These are phyloP conservation scores for rat (Rattus norvegicus) DNA, from an alignment of 2,113 vertebrate species.

Conservation along the genomic window GRCr8 NC_086019.1:201608501-201609000, in stretches of 20 bases:
- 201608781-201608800: constrained; percentile 54
- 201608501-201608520: constrained; percentile 88
- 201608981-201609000: too few relatives aligned
- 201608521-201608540: constrained; percentile 86
- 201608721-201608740: constrained; percentile 56
- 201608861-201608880: constrained; percentile 87
- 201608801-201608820: constrained; percentile 88
- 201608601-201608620: not conserved
- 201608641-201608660: constrained; percentile 33
- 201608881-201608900: constrained; percentile 86
- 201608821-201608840: constrained; percentile 90
- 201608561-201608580: constrained; percentile 70
- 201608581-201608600: constrained; percentile 26
- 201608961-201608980: not conserved
- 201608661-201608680: rapidly evolving
- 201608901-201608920: constrained; percentile 80
- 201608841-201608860: constrained; percentile 87
- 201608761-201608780: not conserved
- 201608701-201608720: constrained; percentile 95
- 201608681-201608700: constrained; percentile 42
- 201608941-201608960: not conserved
- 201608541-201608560: constrained; percentile 47
- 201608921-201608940: not conserved
- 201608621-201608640: not conserved
- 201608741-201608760: not conserved